phyloP scores from a whole-genome alignment of 2,888 invertebrate genomes.

The Lordiphosa andalusiaca region DNA sequence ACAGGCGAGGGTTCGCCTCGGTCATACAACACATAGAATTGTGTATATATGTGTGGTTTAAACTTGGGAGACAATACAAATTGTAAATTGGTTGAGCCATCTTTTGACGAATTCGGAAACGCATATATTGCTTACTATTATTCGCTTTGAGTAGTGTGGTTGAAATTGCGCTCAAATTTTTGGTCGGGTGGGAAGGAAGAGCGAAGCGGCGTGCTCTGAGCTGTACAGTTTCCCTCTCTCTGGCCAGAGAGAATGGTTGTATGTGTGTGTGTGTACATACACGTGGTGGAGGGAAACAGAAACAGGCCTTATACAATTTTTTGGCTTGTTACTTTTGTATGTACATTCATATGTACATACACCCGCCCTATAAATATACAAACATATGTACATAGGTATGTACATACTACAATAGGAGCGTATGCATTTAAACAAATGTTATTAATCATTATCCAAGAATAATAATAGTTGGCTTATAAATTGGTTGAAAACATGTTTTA shows the following conservation, averaged over 20 bases:
- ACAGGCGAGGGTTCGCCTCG: constrained; percentile 31
- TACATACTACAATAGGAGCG: constrained; percentile 10
- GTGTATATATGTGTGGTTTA: constrained; percentile 28
- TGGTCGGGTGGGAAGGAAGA: neutral
- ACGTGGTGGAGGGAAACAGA: constrained; percentile 64
- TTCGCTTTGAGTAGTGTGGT: neutral
- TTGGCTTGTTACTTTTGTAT: constrained; percentile 38
- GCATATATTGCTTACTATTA: too few species aligned
- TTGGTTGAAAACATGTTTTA: too few species aligned
- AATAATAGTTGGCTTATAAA: too few species aligned
- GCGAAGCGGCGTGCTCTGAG: constrained; percentile 5
- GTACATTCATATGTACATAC: constrained; percentile 27
- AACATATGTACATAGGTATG: constrained; percentile 16
- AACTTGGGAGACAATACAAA: neutral
- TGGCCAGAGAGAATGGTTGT: constrained; percentile 24
- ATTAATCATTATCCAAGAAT: neutral
- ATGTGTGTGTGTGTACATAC: constrained; percentile 52
- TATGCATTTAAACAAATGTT: constrained; percentile 15
- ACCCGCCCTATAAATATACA: constrained; percentile 2
- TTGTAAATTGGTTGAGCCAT: neutral
- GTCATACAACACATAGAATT: constrained; percentile 13
- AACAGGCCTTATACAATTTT: constrained; percentile 55
- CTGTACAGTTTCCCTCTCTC: constrained; percentile 51
- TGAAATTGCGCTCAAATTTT: too few species aligned
- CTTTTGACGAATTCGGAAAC: neutral